Evolutionary conservation across 2,113 vertebrate species (phyloP).

Genomic region (Poecilia latipinna): DNA sequence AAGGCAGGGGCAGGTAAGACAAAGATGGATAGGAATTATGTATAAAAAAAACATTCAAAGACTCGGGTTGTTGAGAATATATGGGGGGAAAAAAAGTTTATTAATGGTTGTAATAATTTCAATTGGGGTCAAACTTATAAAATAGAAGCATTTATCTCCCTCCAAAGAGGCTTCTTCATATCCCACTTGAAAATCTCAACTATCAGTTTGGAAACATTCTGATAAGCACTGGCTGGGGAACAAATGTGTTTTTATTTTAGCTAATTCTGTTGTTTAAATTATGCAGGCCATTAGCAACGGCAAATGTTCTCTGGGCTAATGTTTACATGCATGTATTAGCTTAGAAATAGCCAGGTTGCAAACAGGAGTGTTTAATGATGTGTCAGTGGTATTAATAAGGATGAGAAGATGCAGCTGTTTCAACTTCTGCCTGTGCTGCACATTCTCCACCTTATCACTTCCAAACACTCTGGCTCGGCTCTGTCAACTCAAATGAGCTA

Average conservation of each 20-base stretch:
- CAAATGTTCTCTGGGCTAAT: slow-evolving; percentile 51
- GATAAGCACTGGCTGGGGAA: slow-evolving; percentile 45
- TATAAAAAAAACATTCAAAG: slow-evolving; percentile 2
- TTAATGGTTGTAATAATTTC: slow-evolving; percentile 18
- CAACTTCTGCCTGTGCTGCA: slow-evolving; percentile 48
- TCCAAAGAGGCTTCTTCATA: slow-evolving; percentile 45
- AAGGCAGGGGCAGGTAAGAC: neutral
- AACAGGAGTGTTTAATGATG: slow-evolving; percentile 57
- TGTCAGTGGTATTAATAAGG: slow-evolving; percentile 64
- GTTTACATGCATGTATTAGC: slow-evolving; percentile 30
- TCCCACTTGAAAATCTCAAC: slow-evolving; percentile 50
- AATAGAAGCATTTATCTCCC: slow-evolving; percentile 41
- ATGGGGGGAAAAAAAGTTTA: slow-evolving; percentile 5
- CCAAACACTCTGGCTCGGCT: slow-evolving; percentile 64
- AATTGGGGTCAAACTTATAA: slow-evolving; percentile 25
- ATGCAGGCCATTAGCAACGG: slow-evolving; percentile 68
- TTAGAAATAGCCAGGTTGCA: slow-evolving; percentile 52
- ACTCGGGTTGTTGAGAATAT: slow-evolving; percentile 8
- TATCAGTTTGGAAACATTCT: slow-evolving; percentile 46
- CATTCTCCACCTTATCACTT: slow-evolving; percentile 66
- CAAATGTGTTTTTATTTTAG: slow-evolving; percentile 62
- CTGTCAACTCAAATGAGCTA: slow-evolving; percentile 71
- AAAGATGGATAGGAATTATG: slow-evolving; percentile 20
- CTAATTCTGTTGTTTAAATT: slow-evolving; percentile 72
- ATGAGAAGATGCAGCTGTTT: slow-evolving; percentile 59